Base-by-base conservation (phyloP, 2,888 invertebrate genomes). In the Sesia apiformis region DNA sequence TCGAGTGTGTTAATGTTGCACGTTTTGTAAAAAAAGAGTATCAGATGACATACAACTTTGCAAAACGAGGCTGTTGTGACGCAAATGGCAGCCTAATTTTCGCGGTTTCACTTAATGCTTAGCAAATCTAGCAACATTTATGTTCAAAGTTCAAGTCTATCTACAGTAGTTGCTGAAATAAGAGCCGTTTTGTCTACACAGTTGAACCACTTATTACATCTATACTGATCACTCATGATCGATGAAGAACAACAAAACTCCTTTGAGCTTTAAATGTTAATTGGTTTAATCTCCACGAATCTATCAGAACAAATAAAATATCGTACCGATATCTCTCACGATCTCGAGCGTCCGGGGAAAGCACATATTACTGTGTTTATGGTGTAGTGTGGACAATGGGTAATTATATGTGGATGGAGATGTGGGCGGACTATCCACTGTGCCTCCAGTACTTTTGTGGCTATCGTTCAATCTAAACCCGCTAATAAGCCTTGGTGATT, bases 381-480 rank as follows among this genome's bases (percentile, higher is more conserved):
- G 61, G 60, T 55, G 51, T 56, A 52, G 54, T 53, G 61, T 61
- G 63, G 61, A 69, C 68, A 68, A 69, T 69, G 60, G 66, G 54
- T 59, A 63, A 63, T 64, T 67, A 63, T 64, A 52, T 54, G 39
- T 39, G 51, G 49, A 50, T 40, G 7, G 46, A 51, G 51, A 39
- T 54, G 60, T 58, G 59, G 58, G 57, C 54, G 50, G 51, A 5
- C 8, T n/a, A 39, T 52, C 8, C 5, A 5, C 53, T 7, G 50
- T 54, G 41, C 50, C 41, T 40, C 49, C 23, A 50, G 38, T 49
- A 54, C 58, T 59, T 56, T 52, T 52, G 55, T 53, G 57, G 70
- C 73, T 81, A 80, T 79, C 78, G 66, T 53, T 55, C 60, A 60
- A 79, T 79, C 79, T 74, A 59, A 61, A 56, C 64, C 63, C 65